Evolutionary conservation across 2,888 invertebrate genomes (phyloP), one percentile per base, ranked within the genome.

Genomic region (Drosophila quinaria): DNA sequence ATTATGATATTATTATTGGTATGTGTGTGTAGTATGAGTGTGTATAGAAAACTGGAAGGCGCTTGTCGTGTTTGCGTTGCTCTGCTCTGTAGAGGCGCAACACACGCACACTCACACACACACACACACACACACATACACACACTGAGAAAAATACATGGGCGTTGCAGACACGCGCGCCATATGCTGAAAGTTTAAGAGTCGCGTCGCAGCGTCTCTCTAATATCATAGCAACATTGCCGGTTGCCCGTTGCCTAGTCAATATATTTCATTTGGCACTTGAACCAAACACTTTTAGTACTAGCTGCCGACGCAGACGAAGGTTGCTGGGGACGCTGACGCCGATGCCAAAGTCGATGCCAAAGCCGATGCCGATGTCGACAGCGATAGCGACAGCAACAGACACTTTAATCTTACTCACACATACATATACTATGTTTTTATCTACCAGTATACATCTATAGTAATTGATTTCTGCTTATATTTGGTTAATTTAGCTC

Each of bases 231-330:
- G 63, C 75, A 52, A 51, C 49, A 69, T 13, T 55, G 41, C 8
- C 44, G 44, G 74, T 8, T 52, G 52, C 19, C 33, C 55, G 58
- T 81, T 86, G 89, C 85, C 80, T 79, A 81, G 85, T 85, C 85
- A 85, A 85, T 85, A 85, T 85, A 89, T 87, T 86, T 89, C 80
- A 80, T 80, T 86, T 86, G 86, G 86, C 86, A 86, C 86, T 90
- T 90, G 86, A 86, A 81, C 86, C 83, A 86, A 86, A 86, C 89
- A 89, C 90, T 88, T 86, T 87, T 75, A 87, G 88, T 87, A n/a
- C n/a, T 86, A 74, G 78, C 78, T 81, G 78, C 75, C 70, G 51
- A 42, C 50, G 70, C 78, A 65, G 62, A 64, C 79, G 82, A 82
- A 82, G 82, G 82, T 82, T 86, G 82, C 71, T 58, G 70, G 17